These are phyloP conservation scores for Cephus pulcher DNA, from an alignment of 2,888 invertebrate genomes.

Conservation along the genomic window DNA sequence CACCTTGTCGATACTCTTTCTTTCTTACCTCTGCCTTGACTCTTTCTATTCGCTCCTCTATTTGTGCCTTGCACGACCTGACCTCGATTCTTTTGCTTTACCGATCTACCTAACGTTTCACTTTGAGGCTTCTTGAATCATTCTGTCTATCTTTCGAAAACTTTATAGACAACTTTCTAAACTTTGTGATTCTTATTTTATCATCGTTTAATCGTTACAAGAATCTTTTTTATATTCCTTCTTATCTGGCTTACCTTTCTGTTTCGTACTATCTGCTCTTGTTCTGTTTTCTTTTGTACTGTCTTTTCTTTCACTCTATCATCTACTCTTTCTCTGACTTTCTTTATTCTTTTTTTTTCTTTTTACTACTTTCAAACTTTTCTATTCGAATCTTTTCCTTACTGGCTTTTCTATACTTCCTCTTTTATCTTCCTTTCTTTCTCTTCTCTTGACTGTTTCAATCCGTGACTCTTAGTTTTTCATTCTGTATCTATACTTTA, in stretches of 20 bases:
- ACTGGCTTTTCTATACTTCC: not conserved
- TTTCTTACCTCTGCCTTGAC: not conserved
- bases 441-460: not conserved
- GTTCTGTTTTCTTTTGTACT: not conserved
- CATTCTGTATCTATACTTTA: constrained; percentile 3
- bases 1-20: not conserved
- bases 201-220: not conserved
- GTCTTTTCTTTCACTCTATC: constrained; percentile 9
- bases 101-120: not conserved
- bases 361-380: not conserved
- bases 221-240: not conserved
- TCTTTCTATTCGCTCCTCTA: constrained; percentile 1
- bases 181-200: not conserved
- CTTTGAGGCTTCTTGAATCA: not conserved
- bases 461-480: not conserved
- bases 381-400: constrained; percentile 7
- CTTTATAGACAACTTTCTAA: not conserved
- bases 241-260: not conserved
- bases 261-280: not conserved
- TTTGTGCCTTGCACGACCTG: not conserved
- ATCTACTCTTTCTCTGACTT: constrained; percentile 12
- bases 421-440: constrained; percentile 17
- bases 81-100: not conserved
- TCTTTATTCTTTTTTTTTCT: constrained; percentile 4
- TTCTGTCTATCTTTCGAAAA: not conserved